Evolutionary conservation across 2,797 vertebrate genomes (phyloP).

Genomic region (Anomalospiza imberbis): DNA sequence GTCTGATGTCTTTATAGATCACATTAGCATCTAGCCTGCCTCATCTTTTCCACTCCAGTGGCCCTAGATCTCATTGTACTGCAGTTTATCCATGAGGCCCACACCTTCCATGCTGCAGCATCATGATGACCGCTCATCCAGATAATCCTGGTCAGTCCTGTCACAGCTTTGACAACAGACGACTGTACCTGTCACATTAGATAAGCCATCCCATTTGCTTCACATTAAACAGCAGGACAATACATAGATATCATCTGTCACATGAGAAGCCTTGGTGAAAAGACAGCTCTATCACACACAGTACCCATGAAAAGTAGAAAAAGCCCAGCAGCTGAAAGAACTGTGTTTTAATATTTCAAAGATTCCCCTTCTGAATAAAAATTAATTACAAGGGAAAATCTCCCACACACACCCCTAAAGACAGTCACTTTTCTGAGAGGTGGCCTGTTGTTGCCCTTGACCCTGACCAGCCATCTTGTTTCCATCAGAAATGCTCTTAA

Average conservation of each 20-base stretch:
- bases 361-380: not conserved
- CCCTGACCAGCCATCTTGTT: not conserved
- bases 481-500: not conserved
- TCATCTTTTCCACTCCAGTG: not conserved
- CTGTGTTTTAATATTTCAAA: not conserved
- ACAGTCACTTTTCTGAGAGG: not conserved
- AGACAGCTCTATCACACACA: conserved; percentile 36
- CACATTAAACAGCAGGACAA: conserved; percentile 30
- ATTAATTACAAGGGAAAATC: not conserved
- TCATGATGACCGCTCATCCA: not conserved
- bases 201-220: conserved; percentile 52
- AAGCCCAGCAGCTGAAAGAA: not conserved
- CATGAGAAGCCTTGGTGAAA: not conserved
- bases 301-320: not conserved
- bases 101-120: conserved; percentile 17
- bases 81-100: not conserved
- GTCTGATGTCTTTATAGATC: not conserved
- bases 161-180: conserved; percentile 45
- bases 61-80: not conserved
- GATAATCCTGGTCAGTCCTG: conserved; percentile 50
- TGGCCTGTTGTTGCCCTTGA: not conserved
- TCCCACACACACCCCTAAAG: not conserved
- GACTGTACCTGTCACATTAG: conserved; percentile 56
- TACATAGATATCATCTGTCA: conserved; percentile 54
- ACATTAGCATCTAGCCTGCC: not conserved